Evolutionary conservation across 2,113 vertebrate genomes (phyloP).

Genomic region (Uria aalge): DNA sequence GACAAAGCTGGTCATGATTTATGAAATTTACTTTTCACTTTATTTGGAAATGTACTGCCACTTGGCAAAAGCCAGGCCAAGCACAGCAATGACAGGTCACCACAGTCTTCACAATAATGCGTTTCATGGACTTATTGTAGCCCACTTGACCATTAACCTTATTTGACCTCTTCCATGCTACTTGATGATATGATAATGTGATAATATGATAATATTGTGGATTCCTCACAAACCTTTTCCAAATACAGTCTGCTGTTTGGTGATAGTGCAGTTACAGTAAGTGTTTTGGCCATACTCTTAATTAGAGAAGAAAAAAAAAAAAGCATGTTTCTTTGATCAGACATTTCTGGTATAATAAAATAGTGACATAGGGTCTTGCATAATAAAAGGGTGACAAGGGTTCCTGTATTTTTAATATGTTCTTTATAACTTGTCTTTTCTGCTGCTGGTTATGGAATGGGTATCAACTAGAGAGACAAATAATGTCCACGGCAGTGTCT

Average conservation of each 20-base stretch:
- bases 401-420: background rate
- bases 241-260: background rate
- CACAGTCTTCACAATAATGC: background rate
- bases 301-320: background rate
- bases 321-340: background rate
- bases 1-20: rapidly evolving
- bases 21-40: background rate
- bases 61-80: background rate
- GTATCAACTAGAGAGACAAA: background rate
- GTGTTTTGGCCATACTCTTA: background rate
- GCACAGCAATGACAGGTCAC: background rate
- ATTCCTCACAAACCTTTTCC: background rate
- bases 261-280: background rate
- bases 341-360: background rate
- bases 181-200: background rate
- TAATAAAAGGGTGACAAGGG: background rate
- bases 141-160: background rate
- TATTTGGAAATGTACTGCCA: background rate
- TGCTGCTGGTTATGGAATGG: background rate
- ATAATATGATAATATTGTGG: background rate
- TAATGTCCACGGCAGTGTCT: background rate
- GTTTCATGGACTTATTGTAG: background rate
- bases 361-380: background rate
- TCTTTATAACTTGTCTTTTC: background rate
- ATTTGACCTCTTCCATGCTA: background rate